Evolutionary conservation across 2,113 vertebrate genomes (phyloP).

Genomic region (Zosterops lateralis): DNA sequence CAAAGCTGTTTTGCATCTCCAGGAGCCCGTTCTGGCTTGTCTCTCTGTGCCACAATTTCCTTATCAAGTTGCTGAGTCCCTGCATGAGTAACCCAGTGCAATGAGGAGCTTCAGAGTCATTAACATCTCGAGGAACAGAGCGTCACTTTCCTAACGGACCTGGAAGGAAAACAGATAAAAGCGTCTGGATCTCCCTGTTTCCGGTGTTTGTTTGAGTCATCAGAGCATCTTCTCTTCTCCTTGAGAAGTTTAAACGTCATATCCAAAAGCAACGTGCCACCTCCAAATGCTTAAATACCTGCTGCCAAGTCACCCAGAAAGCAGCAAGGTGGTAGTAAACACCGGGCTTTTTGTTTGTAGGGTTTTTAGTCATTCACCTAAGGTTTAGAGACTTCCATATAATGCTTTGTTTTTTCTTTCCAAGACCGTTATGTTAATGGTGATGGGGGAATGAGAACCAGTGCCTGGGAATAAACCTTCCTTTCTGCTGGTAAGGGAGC

Average conservation of each 20-base stretch:
- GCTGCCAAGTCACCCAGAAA: neutral
- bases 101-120: neutral
- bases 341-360: rapidly evolving
- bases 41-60: neutral
- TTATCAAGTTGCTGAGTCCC: rapidly evolving
- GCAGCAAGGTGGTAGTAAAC: neutral
- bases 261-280: neutral
- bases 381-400: neutral
- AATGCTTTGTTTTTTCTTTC: neutral
- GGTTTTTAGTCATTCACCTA: neutral
- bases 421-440: neutral
- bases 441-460: neutral
- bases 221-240: neutral
- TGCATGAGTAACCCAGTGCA: neutral
- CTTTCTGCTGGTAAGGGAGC: neutral
- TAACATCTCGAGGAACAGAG: neutral
- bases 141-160: neutral
- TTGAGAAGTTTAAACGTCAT: neutral
- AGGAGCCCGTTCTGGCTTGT: neutral
- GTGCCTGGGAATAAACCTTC: rapidly evolving
- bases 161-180: neutral
- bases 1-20: neutral
- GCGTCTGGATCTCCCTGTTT: neutral
- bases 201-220: neutral
- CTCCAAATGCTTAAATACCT: neutral